Conservation (phyloP, 2,797 vertebrate species). For the Lepus townsendii region DNA sequence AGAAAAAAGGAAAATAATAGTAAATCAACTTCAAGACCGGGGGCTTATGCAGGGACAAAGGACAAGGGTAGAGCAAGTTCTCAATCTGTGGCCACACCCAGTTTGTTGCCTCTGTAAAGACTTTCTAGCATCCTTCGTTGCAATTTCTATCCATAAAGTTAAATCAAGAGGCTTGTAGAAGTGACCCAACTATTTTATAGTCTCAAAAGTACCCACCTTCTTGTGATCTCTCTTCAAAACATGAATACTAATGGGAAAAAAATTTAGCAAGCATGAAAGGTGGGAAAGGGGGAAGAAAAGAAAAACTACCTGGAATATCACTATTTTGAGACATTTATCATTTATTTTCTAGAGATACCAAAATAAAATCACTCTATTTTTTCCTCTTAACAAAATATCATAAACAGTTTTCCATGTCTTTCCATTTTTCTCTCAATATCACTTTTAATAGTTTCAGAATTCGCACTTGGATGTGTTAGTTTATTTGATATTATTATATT, state of each 20-base stretch:
- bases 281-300: not conserved
- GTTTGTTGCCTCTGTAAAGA: not conserved
- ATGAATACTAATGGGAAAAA: not conserved
- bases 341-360: not conserved
- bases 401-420: not conserved
- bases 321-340: not conserved
- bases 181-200: not conserved
- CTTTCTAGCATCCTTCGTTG: not conserved
- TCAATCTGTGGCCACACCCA: not conserved
- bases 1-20: not conserved
- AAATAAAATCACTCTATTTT: not conserved
- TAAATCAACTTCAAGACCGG: not conserved
- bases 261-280: not conserved
- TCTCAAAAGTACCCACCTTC: conserved; percentile 39
- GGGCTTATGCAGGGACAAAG: not conserved
- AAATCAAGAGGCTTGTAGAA: conserved; percentile 42
- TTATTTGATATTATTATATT: not conserved
- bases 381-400: not conserved
- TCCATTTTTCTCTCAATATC: not conserved
- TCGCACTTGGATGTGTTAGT: not conserved
- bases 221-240: conserved; percentile 49
- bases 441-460: conserved; percentile 6
- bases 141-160: conserved; percentile 27
- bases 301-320: not conserved
- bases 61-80: not conserved